Conservation (phyloP, 2,113 vertebrate genomes). For the Accipiter cooperii region DNA sequence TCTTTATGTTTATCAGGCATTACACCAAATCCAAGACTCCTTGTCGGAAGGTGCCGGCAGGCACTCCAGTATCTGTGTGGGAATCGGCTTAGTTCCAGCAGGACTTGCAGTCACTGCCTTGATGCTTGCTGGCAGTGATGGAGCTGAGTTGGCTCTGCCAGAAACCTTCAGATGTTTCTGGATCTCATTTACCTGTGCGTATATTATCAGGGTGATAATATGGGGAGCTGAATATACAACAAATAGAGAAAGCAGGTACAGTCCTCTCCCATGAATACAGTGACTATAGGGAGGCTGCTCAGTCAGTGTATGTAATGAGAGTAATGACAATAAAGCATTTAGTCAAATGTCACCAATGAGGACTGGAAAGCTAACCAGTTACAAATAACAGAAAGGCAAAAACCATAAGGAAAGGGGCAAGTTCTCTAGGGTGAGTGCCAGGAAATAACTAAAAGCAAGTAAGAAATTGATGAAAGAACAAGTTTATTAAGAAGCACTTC, state of each 20-base stretch:
- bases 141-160: background rate
- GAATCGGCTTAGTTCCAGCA: background rate
- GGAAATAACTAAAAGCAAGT: background rate
- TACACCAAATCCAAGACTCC: background rate
- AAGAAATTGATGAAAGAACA: background rate
- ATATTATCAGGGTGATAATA: background rate
- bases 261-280: background rate
- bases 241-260: background rate
- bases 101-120: background rate
- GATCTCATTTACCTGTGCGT: background rate
- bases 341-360: background rate
- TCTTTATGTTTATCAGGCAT: background rate
- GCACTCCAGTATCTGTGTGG: background rate
- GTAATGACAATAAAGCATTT: background rate
- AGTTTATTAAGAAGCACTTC: background rate
- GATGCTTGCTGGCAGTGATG: background rate
- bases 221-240: background rate
- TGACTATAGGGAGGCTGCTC: background rate
- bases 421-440: background rate
- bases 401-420: background rate
- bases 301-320: background rate
- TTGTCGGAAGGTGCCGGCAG: background rate
- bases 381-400: background rate
- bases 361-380: background rate
- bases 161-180: background rate